These are phyloP conservation scores for Adoxophyes honmai DNA, from an alignment of 1,140 invertebrate genomes.

Conservation along the genomic window DNA sequence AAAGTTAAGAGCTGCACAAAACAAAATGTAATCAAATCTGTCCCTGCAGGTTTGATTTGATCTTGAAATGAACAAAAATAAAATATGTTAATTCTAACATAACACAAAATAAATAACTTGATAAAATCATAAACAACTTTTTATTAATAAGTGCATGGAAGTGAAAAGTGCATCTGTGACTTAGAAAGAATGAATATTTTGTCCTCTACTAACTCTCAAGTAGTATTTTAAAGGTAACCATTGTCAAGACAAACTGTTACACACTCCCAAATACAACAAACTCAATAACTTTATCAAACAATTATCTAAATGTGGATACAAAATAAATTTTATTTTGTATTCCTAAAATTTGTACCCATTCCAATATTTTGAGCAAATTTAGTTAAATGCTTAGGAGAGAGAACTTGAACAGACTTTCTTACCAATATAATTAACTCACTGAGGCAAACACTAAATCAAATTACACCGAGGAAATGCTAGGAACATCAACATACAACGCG, in stretches of 20 bases:
- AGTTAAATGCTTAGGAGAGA: slow-evolving; percentile 24
- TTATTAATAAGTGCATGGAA: slow-evolving; percentile 4
- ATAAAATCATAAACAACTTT: no score
- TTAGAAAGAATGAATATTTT: slow-evolving; percentile 49
- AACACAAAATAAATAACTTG: no score
- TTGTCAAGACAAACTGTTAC: slow-evolving; percentile 30
- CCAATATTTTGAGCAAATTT: slow-evolving; percentile 41
- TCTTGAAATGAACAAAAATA: no score
- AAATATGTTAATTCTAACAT: no score
- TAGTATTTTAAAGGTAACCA: slow-evolving; percentile 44
- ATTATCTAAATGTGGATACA: slow-evolving; percentile 30
- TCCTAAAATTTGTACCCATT: slow-evolving; percentile 34
- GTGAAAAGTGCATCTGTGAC: slow-evolving; percentile 40
- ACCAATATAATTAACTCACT: slow-evolving; percentile 23
- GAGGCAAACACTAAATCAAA: slow-evolving; percentile 48
- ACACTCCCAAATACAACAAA: slow-evolving; percentile 26
- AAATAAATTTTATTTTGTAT: slow-evolving; percentile 20
- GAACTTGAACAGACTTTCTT: slow-evolving; percentile 30
- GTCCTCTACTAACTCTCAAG: slow-evolving; percentile 42
- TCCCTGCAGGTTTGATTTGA: neutral
- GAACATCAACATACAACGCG: slow-evolving; percentile 52
- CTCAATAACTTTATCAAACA: slow-evolving; percentile 20
- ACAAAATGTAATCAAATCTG: neutral
- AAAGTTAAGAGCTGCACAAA: neutral
- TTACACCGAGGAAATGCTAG: slow-evolving; percentile 41